Base-by-base conservation (phyloP, 2,797 vertebrate genomes). In the Rachycentron canadum region DNA sequence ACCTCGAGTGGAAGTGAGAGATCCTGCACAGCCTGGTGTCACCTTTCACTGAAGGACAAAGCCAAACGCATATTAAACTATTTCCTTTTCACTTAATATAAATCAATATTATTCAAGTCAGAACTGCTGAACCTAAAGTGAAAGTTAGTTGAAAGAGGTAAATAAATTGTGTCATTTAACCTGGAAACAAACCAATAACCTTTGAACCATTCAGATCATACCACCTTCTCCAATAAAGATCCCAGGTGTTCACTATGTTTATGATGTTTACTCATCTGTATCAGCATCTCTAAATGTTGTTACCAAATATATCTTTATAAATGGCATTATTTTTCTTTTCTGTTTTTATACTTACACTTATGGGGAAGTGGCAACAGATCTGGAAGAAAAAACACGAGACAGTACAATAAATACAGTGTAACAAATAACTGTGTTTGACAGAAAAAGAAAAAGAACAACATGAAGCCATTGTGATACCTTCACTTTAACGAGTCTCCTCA, bases 181-280 rank as follows among this genome's bases (percentile, higher is more conserved):
- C 41, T 19, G 16, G 41, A 43, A 43, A 40, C 38, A 40, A 38
- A 38, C 12, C 36, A 38, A 38, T 10, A 38, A 41, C 12, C 12
- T 41, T 41, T 14, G 1, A 6, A 43, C 16, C 17, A 36, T 36
- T 36, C 9, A 7, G 6, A 36, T 10, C 34, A 7, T 36, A 36
- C 34, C 9, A 36, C 9, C 9, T 36, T 36, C 34, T 19, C 1
- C 30, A 69, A 66, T 73, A 73, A 77, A 84, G 38, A 36, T 11
- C 76, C 58, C 66, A 84, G 73, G 57, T 81, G 74, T 75, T 68
- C 4, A 61, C 41, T 34, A 52, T 17, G 38, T 43, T 53, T 67
- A 34, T 63, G 12, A 73, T 57, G 49, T 81, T 72, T 53, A 28
- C 41, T 53, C 21, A 7, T 50, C 30, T n/a, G n/a, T n/a, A n/a